Conservation (phyloP, 2,888 invertebrate species). For the Brachyptera risi region DNA sequence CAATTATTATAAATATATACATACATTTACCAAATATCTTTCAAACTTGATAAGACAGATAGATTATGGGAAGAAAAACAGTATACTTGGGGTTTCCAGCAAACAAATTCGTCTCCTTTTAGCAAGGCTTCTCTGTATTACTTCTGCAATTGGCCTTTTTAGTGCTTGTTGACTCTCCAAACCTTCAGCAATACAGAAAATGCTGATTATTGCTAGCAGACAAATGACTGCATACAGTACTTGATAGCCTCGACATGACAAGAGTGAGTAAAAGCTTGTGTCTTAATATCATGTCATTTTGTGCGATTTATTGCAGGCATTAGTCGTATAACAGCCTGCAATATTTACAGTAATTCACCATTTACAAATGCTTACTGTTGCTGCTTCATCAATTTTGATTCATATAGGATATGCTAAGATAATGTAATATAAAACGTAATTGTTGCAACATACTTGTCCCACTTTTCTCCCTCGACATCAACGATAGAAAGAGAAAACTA, state of each 20-base stretch:
- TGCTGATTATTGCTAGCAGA: too few relatives aligned
- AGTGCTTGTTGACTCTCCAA: too few relatives aligned
- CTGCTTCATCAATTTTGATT: constrained; percentile 6
- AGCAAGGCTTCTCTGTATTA: not conserved
- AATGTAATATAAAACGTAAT: not conserved
- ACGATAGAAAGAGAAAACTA: constrained; percentile 13
- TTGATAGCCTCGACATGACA: too few relatives aligned
- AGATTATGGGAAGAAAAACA: constrained; percentile 20
- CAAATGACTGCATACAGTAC: too few relatives aligned
- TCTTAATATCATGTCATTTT: too few relatives aligned
- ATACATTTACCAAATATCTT: constrained; percentile 18
- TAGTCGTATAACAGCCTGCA: too few relatives aligned
- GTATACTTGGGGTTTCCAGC: not conserved
- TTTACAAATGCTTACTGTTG: too few relatives aligned
- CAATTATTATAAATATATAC: constrained; percentile 8
- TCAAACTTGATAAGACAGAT: not conserved
- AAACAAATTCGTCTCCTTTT: not conserved
- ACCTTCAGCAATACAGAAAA: too few relatives aligned
- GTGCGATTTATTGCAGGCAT: too few relatives aligned
- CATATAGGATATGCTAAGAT: too few relatives aligned
- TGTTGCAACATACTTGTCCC: not conserved
- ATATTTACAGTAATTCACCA: not conserved
- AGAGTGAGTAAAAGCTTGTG: too few relatives aligned
- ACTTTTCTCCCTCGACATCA: constrained; percentile 9
- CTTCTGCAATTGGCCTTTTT: not conserved